Percentiles rank a stretch among this genome's conserved stretches.
Conservation (phyloP, 2,888 invertebrate genomes). For the Saturnia japonica region DNA sequence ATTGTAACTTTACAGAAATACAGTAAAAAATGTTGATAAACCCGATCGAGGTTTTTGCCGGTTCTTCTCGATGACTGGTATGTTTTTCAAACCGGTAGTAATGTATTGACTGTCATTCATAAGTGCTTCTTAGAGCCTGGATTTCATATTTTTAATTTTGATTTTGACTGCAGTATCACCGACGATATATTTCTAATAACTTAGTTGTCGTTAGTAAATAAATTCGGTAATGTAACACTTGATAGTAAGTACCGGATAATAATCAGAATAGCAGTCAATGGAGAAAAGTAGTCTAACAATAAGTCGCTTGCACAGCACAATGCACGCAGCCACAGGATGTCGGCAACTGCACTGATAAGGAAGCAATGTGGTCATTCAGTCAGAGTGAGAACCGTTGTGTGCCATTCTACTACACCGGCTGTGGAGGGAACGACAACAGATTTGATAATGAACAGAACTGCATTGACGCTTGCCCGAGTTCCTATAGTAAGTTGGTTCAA, state of each 20-base stretch:
- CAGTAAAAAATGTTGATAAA: too few species aligned
- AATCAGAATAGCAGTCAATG: slow-evolving; percentile 25
- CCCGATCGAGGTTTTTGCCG: too few species aligned
- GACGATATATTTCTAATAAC: too few species aligned
- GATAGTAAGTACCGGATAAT: not conserved
- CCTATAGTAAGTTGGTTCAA: slow-evolving; percentile 85
- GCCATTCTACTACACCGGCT: slow-evolving; percentile 96
- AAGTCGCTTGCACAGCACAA: slow-evolving; percentile 83
- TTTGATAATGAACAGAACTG: slow-evolving; percentile 89
- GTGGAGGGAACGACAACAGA: slow-evolving; percentile 94
- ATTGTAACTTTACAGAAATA: too few species aligned
- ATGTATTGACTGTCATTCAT: too few species aligned
- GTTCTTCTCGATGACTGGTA: too few species aligned
- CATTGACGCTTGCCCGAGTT: slow-evolving; percentile 88
- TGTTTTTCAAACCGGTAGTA: too few species aligned
- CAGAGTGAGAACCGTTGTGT: slow-evolving; percentile 91
- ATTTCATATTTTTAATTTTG: too few species aligned
- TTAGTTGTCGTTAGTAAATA: not conserved
- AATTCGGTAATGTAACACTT: not conserved
- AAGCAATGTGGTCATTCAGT: slow-evolving; percentile 94
- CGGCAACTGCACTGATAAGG: slow-evolving; percentile 89
- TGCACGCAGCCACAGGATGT: slow-evolving; percentile 88
- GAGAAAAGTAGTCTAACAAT: slow-evolving; percentile 52
- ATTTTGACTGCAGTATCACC: too few species aligned
- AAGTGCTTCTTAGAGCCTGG: too few species aligned